phyloP scores from a whole-genome alignment of 2,797 vertebrate species.

The Malurus leucopterus region DNA sequence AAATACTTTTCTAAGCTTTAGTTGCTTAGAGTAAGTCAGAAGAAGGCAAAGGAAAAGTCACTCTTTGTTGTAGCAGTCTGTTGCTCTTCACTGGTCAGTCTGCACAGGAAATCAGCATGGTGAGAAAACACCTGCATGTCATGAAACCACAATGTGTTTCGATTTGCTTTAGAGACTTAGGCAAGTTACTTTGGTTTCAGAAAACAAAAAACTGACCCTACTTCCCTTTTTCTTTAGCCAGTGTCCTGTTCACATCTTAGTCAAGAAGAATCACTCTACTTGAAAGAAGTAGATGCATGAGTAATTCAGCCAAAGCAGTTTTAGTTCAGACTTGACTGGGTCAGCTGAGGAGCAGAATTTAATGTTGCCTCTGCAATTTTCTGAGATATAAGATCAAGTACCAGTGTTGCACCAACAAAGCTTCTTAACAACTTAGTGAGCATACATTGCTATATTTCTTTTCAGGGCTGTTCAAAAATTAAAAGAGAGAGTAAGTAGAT shows the following conservation, averaged over 20 bases:
- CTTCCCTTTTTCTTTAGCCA: not conserved
- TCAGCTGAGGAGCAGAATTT: not conserved
- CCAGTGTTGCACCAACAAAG: not conserved
- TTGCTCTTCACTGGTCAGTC: conserved; percentile 63
- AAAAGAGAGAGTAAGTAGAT: not conserved
- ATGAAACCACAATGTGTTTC: conserved; percentile 61
- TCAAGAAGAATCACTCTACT: not conserved
- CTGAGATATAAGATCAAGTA: not conserved
- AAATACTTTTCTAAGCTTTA: not conserved
- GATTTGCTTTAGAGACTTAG: not conserved
- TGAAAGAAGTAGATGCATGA: not conserved
- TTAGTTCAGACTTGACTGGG: not conserved
- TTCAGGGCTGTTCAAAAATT: not conserved
- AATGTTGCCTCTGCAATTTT: not conserved
- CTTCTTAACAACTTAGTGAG: not conserved
- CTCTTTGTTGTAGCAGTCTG: not conserved
- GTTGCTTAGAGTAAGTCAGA: not conserved
- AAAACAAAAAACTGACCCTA: not conserved
- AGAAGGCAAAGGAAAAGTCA: not conserved
- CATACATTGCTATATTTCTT: not conserved
- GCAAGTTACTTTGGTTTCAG: not conserved
- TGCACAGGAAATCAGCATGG: conserved; percentile 79
- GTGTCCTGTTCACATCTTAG: not conserved
- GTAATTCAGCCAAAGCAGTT: not conserved
- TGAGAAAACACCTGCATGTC: conserved; percentile 62